Evolutionary conservation across 2,888 invertebrate species (phyloP).

Genomic region (Drosophila niveifrons): DNA sequence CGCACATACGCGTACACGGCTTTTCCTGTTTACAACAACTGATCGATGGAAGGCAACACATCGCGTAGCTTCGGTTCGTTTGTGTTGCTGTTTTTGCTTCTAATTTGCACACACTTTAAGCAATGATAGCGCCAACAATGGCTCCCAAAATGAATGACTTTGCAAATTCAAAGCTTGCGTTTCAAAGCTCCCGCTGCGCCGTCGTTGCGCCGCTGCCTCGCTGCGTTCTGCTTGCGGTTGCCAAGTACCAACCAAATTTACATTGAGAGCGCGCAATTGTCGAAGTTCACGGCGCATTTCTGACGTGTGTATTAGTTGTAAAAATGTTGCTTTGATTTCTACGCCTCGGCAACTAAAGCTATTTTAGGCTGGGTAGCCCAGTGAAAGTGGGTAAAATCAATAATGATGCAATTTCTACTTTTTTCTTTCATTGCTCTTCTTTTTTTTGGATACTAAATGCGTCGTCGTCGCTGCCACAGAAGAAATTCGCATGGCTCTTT

Average conservation of each 20-base stretch:
- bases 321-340: conserved; percentile 24
- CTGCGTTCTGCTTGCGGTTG: conserved; percentile 13
- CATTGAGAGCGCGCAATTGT: conserved; percentile 59
- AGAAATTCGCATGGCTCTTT: conserved; percentile 41
- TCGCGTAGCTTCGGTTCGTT: neutral
- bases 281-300: conserved; percentile 55
- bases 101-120: conserved; percentile 62
- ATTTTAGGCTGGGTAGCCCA: conserved; percentile 36
- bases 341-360: conserved; percentile 16
- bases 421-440: conserved; percentile 25
- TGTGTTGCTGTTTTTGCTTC: conserved; percentile 41
- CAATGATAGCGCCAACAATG: conserved; percentile 28
- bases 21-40: conserved; percentile 46
- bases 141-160: conserved; percentile 56
- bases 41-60: conserved; percentile 19
- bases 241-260: conserved; percentile 46
- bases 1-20: neutral
- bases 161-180: conserved; percentile 55
- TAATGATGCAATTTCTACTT: conserved; percentile 67
- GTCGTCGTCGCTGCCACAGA: conserved; percentile 29
- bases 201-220: neutral
- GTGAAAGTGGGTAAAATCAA: conserved; percentile 82
- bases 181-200: conserved; percentile 38
- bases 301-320: conserved; percentile 49
- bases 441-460: conserved; percentile 32